A percentile compares a stretch with the other conserved stretches of the same genome.
Conservation (phyloP, 2,113 vertebrate species). For the Accipiter virgatus region DNA sequence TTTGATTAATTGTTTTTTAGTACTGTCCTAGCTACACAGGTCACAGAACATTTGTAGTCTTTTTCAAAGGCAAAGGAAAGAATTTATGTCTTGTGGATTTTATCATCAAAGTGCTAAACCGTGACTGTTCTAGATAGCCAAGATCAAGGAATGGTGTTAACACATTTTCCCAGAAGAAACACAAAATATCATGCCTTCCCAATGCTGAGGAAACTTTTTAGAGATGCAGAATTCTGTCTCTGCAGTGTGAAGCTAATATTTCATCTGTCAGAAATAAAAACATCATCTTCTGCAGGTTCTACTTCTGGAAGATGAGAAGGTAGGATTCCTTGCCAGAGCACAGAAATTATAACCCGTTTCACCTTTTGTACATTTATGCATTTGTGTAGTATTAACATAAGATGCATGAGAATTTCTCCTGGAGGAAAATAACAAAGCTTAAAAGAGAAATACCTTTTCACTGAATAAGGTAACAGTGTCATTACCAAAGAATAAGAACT, state of each 20-base stretch:
- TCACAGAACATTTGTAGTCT: neutral
- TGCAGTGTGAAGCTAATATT: neutral
- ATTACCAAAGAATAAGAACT: neutral
- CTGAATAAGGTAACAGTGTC: neutral
- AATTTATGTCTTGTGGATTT: neutral
- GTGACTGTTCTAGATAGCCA: neutral
- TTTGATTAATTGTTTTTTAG: neutral
- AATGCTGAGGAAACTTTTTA: neutral
- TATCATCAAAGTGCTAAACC: neutral
- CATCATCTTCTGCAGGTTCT: neutral
- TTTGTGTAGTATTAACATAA: neutral
- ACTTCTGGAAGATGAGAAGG: neutral
- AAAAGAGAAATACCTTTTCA: neutral
- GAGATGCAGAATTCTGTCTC: neutral
- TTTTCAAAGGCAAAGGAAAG: neutral
- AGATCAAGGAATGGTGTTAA: neutral
- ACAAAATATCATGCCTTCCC: neutral
- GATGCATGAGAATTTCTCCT: neutral
- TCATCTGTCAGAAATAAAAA: neutral
- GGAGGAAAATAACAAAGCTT: neutral
- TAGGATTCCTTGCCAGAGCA: neutral
- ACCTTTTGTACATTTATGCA: neutral
- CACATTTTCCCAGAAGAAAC: neutral
- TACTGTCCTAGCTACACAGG: neutral
- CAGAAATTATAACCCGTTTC: neutral